phyloP scores from a whole-genome alignment of 2,888 invertebrate species.

The Branchipolynoe longqiensis region DNA sequence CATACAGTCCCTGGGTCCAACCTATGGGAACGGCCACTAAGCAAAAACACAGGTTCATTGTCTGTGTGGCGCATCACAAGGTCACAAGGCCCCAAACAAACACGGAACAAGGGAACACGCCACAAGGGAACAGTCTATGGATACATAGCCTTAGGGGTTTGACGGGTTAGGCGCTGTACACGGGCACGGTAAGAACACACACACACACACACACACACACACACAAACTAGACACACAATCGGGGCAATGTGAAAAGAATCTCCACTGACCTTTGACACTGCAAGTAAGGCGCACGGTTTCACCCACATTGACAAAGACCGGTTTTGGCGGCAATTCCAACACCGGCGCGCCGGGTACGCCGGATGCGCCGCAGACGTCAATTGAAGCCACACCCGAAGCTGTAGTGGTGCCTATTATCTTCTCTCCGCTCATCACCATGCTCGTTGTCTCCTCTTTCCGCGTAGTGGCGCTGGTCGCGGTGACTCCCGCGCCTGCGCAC shows the following conservation, averaged over 20 bases:
- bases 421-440: background rate
- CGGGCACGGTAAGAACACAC: too few relatives aligned
- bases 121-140: too few relatives aligned
- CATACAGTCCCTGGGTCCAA: too few relatives aligned
- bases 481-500: background rate
- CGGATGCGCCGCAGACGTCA: background rate
- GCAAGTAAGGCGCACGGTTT: conserved; percentile 11
- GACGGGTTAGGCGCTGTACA: too few relatives aligned
- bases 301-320: conserved; percentile 5
- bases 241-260: background rate
- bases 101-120: too few relatives aligned
- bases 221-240: background rate
- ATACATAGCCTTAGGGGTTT: too few relatives aligned
- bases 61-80: too few relatives aligned
- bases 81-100: too few relatives aligned
- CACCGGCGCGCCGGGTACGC: background rate
- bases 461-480: background rate
- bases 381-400: background rate
- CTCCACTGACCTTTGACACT: conserved; percentile 29
- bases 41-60: too few relatives aligned
- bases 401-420: background rate
- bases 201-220: too few relatives aligned
- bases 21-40: too few relatives aligned
- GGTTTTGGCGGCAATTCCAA: conserved; percentile 24
- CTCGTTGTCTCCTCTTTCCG: background rate